These are phyloP conservation scores for Thamnaconus septentrionalis DNA, from an alignment of 2,113 vertebrate species.

Conservation along the genomic window DNA sequence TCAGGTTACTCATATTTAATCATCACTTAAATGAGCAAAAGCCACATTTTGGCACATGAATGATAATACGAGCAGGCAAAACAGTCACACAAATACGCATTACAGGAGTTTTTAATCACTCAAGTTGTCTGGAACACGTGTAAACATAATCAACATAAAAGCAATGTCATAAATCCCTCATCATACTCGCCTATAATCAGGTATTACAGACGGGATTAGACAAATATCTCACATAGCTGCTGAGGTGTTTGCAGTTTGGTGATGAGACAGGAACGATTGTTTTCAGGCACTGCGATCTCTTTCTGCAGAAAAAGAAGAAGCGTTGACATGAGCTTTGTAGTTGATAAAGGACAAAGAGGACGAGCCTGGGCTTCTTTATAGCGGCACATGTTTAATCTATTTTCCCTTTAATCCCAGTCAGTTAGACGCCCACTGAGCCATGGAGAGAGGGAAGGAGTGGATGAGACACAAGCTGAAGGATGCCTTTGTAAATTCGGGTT, in stretches of 20 bases:
- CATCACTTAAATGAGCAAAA: conserved; percentile 37
- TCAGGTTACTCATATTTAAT: conserved; percentile 50
- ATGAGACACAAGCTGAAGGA: conserved; percentile 48
- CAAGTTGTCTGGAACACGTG: conserved; percentile 52
- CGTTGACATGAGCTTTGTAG: conserved; percentile 19
- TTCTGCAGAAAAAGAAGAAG: neutral
- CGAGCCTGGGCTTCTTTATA: conserved; percentile 26
- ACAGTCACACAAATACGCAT: conserved; percentile 40
- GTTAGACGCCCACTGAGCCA: conserved; percentile 40
- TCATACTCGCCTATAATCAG: conserved; percentile 61
- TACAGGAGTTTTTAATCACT: conserved; percentile 57
- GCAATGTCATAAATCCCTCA: conserved; percentile 51
- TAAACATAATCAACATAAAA: conserved; percentile 73
- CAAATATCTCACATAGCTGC: conserved; percentile 18
- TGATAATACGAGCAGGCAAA: conserved; percentile 23
- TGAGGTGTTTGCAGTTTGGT: conserved; percentile 3
- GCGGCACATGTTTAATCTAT: conserved; percentile 65
- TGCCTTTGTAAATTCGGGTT: conserved; percentile 61
- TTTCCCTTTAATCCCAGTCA: conserved; percentile 59
- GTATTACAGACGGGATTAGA: conserved; percentile 56
- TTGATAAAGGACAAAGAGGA: conserved; percentile 36
- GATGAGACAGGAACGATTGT: neutral
- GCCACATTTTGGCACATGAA: conserved; percentile 35
- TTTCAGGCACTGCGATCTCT: neutral
- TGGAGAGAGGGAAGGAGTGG: conserved; percentile 21